A percentile compares a stretch with the other conserved stretches of the same genome.
Conservation (phyloP, 1,140 invertebrate species). For the Diplogasteroides magnus region DNA sequence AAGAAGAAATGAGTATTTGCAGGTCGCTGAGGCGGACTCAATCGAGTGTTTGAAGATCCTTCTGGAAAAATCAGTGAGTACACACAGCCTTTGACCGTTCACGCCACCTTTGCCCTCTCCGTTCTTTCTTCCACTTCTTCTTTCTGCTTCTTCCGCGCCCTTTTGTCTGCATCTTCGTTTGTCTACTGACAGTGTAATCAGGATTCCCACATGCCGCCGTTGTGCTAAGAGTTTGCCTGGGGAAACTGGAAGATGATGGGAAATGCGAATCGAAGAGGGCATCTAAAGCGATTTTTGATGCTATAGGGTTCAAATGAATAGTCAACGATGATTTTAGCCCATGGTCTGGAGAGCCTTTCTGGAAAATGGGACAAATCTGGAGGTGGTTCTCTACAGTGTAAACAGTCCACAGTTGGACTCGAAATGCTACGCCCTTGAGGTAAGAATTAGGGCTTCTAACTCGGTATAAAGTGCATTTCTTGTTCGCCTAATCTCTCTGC, state of each 20-base stretch:
- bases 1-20: no score
- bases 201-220: no score
- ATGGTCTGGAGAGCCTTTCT: constrained; percentile 24
- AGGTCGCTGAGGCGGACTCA: constrained; percentile 39
- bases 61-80: constrained; percentile 36
- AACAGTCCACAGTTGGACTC: constrained; percentile 42
- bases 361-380: constrained; percentile 34
- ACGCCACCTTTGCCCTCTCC: background rate
- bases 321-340: constrained; percentile 12
- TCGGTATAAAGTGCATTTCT: no score
- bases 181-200: background rate
- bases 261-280: background rate
- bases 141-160: background rate
- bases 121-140: background rate
- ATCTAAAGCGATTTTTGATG: no score
- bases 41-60: constrained; percentile 40
- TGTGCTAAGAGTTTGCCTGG: no score
- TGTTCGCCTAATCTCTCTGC: constrained; percentile 7
- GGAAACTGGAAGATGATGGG: background rate
- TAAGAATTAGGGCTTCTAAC: constrained; percentile 9
- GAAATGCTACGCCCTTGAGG: constrained; percentile 41
- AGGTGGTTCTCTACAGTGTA: constrained; percentile 38
- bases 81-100: background rate
- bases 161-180: background rate
- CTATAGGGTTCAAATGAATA: no score